Percentiles rank a stretch among this genome's conserved stretches.
Conservation (phyloP, 2,113 vertebrate genomes). For the Chloroceryle aenea region DNA sequence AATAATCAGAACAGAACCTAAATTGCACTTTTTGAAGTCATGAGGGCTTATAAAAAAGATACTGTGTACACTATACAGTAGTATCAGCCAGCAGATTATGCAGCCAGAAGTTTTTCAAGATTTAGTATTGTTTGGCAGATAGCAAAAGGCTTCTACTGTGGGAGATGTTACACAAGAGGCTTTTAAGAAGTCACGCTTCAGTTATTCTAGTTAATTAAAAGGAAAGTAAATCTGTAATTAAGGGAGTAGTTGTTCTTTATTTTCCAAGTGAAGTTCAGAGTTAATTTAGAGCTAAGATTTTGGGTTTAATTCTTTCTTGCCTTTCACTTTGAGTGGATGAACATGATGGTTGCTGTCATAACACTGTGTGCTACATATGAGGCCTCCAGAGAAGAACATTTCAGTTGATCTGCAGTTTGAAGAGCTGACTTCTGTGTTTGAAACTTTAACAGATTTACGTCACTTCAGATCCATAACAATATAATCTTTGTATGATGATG, state of each 20-base stretch:
- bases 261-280: neutral
- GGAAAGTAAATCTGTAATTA: slow-evolving; percentile 13
- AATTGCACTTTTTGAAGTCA: neutral
- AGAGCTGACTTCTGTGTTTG: neutral
- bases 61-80: neutral
- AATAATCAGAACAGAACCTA: neutral
- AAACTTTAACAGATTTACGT: neutral
- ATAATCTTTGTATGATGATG: neutral
- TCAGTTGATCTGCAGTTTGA: neutral
- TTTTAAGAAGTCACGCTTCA: slow-evolving; percentile 56
- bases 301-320: neutral
- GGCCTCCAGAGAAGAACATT: neutral
- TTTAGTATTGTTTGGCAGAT: neutral
- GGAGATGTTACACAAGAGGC: neutral
- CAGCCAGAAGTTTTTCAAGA: neutral
- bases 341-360: neutral
- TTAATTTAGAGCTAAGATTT: neutral
- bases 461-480: neutral
- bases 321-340: neutral
- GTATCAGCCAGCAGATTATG: neutral
- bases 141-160: neutral
- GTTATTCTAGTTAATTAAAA: slow-evolving; percentile 51
- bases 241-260: neutral
- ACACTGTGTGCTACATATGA: neutral
- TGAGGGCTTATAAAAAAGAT: neutral